Evolutionary conservation across 1,140 invertebrate species (phyloP), one percentile per base, ranked within the genome.

Genomic region (Trypoxylus dichotomus): DNA sequence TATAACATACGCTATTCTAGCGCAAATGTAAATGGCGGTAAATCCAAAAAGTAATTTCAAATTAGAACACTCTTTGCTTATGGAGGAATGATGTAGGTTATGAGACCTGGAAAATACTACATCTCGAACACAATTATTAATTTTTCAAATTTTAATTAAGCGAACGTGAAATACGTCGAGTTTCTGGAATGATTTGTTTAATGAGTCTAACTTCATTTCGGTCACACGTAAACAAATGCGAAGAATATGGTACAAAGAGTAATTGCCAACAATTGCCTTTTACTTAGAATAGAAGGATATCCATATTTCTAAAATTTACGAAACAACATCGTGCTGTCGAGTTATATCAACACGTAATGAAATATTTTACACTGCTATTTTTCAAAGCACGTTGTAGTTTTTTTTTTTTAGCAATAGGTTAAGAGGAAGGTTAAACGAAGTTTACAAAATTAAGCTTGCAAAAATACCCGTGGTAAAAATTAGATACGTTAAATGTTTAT

Each of bases 181-280:
- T 54, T 54, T n/a, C 15, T n/a, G 15, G 19, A n/a, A 15, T 19
- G 47, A 54, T 54, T 54, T 19, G 47, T 54, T 54, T 54, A 54
- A 54, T 19, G 47, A n/a, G 15, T 54, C 47, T 54, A 54, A 54
- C 47, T 19, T 54, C 47, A 54, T 54, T 54, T 54, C 15, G 47
- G 47, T 54, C 47, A 54, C 15, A 54, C 47, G 47, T 54, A 54
- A 54, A 54, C 47, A 54, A 54, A 54, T 54, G 47, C 7, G 47
- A 54, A 54, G 47, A n/a, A 54, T 54, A 54, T 19, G 15, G 47
- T 2, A 19, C 19, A 54, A 54, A 54, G 47, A 54, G 47, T 54
- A 54, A 54, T 54, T 54, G 47, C 47, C 47, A 54, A 54, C 47
- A 54, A 54, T 54, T 54, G 47, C 15, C 47, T 54, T 54, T n/a